Evolutionary conservation across 2,113 vertebrate genomes (phyloP).

Genomic region (Oncorhynchus gorbuscha): DNA sequence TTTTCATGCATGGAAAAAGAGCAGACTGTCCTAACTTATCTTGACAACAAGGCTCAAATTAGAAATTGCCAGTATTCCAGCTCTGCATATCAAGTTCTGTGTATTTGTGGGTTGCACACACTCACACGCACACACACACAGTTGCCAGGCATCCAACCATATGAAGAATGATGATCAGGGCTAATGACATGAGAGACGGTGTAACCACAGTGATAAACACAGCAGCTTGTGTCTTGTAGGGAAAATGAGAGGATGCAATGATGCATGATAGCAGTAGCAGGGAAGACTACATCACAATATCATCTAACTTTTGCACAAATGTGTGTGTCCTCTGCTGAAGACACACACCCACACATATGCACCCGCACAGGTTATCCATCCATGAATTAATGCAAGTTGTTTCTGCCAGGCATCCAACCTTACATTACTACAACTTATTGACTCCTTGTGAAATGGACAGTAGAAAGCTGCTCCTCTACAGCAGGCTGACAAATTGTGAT

Average conservation of each 20-base stretch:
- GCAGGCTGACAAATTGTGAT: slow-evolving; percentile 68
- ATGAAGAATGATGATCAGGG: too few species aligned
- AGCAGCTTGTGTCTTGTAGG: background rate
- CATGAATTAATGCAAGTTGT: background rate
- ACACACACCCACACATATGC: background rate
- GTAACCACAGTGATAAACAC: background rate
- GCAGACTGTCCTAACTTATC: too few species aligned
- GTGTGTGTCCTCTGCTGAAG: background rate
- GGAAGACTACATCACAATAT: background rate
- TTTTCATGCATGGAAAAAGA: too few species aligned
- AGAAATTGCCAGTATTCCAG: too few species aligned
- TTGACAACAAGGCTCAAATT: too few species aligned
- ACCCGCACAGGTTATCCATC: background rate
- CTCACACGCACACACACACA: too few species aligned
- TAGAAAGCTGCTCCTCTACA: slow-evolving; percentile 38
- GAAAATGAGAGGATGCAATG: background rate
- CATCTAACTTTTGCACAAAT: background rate
- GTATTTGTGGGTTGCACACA: background rate
- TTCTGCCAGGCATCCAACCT: slow-evolving; percentile 35
- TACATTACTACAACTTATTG: slow-evolving; percentile 53
- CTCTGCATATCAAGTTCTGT: background rate
- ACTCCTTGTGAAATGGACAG: slow-evolving; percentile 43
- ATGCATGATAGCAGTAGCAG: background rate
- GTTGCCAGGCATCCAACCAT: background rate
- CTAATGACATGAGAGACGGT: background rate